These are phyloP conservation scores for Trichonephila clavipes DNA, from an alignment of 1,140 invertebrate species.

Conservation along the genomic window DNA sequence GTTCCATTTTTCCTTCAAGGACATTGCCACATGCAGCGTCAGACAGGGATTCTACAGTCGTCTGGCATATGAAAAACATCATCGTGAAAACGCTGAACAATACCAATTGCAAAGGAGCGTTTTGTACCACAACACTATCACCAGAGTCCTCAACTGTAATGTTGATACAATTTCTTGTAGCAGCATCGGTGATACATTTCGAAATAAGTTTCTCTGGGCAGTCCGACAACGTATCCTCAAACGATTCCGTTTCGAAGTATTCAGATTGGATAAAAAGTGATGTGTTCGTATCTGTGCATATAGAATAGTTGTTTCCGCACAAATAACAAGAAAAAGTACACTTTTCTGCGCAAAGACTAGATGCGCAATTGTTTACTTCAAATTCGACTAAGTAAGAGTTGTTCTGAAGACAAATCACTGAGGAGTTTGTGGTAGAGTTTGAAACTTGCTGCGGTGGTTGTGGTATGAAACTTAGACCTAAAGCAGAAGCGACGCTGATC, in stretches of 20 bases:
- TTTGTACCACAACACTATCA: background rate
- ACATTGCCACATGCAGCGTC: constrained; percentile 77
- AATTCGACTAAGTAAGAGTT: background rate
- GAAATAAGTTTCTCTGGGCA: background rate
- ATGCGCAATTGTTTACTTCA: background rate
- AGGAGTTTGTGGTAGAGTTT: background rate
- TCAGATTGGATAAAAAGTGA: constrained; percentile 25
- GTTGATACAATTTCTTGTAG: background rate
- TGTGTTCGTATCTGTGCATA: constrained; percentile 81
- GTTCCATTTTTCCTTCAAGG: constrained; percentile 83
- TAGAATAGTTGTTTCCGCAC: background rate
- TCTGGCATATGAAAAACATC: constrained; percentile 82
- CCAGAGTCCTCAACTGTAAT: background rate
- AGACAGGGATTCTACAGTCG: constrained; percentile 76
- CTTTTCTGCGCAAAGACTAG: background rate
- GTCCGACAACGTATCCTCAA: constrained; percentile 79
- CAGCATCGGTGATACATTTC: background rate
- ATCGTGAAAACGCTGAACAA: constrained; percentile 76
- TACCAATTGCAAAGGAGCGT: constrained; percentile 79
- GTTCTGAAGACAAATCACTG: background rate
- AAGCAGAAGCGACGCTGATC: constrained; percentile 42
- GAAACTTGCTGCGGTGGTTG: background rate
- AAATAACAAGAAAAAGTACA: background rate
- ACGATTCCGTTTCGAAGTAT: constrained; percentile 84
- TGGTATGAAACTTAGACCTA: constrained; percentile 57